These are phyloP conservation scores for Eupsilia transversa DNA, from an alignment of 2,888 invertebrate species.

Conservation along the genomic window DNA sequence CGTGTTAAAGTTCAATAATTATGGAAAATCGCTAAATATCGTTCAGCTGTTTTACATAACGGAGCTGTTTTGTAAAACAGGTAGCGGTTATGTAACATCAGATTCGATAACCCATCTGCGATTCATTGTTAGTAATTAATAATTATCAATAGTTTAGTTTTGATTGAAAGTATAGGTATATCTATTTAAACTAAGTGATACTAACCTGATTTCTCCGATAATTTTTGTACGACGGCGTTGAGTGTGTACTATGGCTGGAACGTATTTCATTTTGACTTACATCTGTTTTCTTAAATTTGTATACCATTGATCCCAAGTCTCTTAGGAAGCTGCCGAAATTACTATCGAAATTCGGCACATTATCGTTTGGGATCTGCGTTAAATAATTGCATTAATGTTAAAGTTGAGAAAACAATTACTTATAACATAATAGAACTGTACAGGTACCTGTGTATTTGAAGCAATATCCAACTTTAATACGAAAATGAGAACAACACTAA, in stretches of 20 bases:
- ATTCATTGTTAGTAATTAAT: neutral
- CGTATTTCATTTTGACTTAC: conserved; percentile 6
- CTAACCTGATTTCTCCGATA: conserved; percentile 66
- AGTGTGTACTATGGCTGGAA: neutral
- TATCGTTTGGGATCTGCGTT: conserved; percentile 40
- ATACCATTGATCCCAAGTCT: conserved; percentile 73
- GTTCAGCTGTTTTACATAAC: no score
- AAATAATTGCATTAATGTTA: conserved; percentile 23
- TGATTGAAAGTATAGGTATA: neutral
- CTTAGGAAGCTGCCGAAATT: conserved; percentile 75
- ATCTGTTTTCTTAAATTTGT: conserved; percentile 65
- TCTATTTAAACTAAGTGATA: conserved; percentile 17
- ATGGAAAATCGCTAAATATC: no score
- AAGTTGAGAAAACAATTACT: neutral
- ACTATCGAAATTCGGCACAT: conserved; percentile 59
- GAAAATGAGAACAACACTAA: conserved; percentile 59
- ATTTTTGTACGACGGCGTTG: conserved; percentile 41
- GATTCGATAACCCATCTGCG: no score
- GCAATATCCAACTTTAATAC: conserved; percentile 47
- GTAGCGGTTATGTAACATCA: no score
- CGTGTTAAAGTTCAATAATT: no score
- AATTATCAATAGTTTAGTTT: neutral
- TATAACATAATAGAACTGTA: conserved; percentile 4
- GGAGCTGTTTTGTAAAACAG: no score
- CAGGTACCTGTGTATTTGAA: conserved; percentile 62